Percentiles rank a stretch among this genome's conserved stretches.
These are phyloP conservation scores for Lepisosteus oculatus DNA, from an alignment of 2,113 vertebrate species.

Conservation along the genomic window DNA sequence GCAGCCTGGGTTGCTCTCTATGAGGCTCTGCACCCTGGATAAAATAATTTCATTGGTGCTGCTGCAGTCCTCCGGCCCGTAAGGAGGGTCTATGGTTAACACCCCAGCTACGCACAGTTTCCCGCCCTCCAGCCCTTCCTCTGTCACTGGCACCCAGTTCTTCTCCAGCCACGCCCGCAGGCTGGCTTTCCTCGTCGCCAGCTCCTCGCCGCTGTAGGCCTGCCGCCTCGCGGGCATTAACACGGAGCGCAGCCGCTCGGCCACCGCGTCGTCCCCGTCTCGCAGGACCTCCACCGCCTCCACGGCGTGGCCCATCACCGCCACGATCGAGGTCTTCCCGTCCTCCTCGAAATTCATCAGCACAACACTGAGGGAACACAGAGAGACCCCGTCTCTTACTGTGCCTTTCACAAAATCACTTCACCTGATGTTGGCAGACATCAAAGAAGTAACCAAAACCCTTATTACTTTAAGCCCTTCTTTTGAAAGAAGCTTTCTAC, in stretches of 20 bases:
- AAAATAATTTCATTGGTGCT: constrained; percentile 89
- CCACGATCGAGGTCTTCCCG: constrained; percentile 46
- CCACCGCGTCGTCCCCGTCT: constrained; percentile 51
- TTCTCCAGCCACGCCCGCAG: constrained; percentile 79
- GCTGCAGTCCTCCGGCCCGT: constrained; percentile 78
- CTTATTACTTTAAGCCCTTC: too few relatives aligned
- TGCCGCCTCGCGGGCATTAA: constrained; percentile 42
- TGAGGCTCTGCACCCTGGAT: constrained; percentile 77
- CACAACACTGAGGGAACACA: constrained; percentile 65
- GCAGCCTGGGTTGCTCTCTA: constrained; percentile 57
- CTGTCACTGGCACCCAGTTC: constrained; percentile 79
- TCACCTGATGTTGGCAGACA: too few relatives aligned
- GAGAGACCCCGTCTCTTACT: too few relatives aligned
- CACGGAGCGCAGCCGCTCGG: constrained; percentile 54
- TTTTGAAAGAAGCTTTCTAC: too few relatives aligned
- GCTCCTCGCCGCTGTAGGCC: constrained; percentile 57
- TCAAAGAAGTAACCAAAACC: too few relatives aligned
- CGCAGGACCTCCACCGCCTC: constrained; percentile 64
- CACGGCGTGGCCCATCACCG: constrained; percentile 84
- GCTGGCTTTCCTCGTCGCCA: constrained; percentile 50
- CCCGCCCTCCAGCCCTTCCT: constrained; percentile 60
- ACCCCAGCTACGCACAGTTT: constrained; percentile 74
- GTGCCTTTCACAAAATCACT: too few relatives aligned
- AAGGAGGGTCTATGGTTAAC: constrained; percentile 78
- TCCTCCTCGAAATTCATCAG: constrained; percentile 69